Percentiles rank a stretch among this genome's conserved stretches.
These are phyloP conservation scores for Drosophila vallismaia DNA, from an alignment of 2,888 invertebrate genomes.

Conservation along the genomic window DNA sequence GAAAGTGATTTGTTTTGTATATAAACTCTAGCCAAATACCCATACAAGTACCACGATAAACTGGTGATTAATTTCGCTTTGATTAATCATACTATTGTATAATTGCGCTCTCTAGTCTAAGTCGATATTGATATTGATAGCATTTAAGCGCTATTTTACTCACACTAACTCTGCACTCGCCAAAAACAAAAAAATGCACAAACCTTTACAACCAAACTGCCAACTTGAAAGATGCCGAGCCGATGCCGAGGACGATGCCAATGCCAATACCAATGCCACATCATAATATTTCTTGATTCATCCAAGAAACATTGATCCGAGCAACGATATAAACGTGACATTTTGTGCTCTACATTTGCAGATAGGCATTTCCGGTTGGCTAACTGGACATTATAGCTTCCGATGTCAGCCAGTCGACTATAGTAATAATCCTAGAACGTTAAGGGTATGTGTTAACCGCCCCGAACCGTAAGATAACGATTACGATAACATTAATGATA, in stretches of 20 bases:
- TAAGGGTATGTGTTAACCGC: slow-evolving; percentile 89
- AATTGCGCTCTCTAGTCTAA: slow-evolving; percentile 40
- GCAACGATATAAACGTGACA: slow-evolving; percentile 30
- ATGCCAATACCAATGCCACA: slow-evolving; percentile 4
- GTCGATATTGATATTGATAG: slow-evolving; percentile 16
- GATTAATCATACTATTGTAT: slow-evolving; percentile 38
- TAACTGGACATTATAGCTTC: slow-evolving; percentile 96
- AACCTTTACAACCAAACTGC: slow-evolving; percentile 8
- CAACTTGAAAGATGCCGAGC: slow-evolving; percentile 4
- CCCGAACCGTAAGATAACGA: slow-evolving; percentile 57
- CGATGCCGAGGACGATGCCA: slow-evolving; percentile 21
- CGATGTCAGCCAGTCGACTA: slow-evolving; percentile 98
- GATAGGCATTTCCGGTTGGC: slow-evolving; percentile 96
- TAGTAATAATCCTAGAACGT: slow-evolving; percentile 94
- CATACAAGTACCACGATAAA: slow-evolving; percentile 14
- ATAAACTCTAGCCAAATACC: slow-evolving; percentile 51
- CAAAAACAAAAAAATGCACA: slow-evolving; percentile 30
- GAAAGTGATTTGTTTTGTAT: slow-evolving; percentile 53
- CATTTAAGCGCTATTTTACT: slow-evolving; percentile 57
- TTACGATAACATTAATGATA: slow-evolving; percentile 37
- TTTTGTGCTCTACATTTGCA: slow-evolving; percentile 84
- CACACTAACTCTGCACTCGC: slow-evolving; percentile 57
- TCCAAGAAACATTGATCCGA: slow-evolving; percentile 16
- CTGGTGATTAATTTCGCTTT: slow-evolving; percentile 68
- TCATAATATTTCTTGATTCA: slow-evolving; percentile 12